Percentiles rank a stretch among this genome's conserved stretches.
phyloP scores from a whole-genome alignment of 2,113 vertebrate species.

The Rhinogobius similis region DNA sequence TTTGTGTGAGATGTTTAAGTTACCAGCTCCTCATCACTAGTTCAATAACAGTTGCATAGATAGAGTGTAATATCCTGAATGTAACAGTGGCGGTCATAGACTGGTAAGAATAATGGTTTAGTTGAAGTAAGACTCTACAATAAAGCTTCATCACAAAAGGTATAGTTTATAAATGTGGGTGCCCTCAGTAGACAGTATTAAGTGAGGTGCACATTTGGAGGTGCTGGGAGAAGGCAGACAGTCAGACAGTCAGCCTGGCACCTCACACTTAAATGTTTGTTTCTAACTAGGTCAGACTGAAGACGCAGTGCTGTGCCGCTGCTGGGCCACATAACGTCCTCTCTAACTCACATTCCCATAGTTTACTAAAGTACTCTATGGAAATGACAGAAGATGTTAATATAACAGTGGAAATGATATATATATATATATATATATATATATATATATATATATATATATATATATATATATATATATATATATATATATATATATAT shows the following conservation, averaged over 20 bases:
- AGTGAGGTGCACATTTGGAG: not conserved
- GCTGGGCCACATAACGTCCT: conserved; percentile 28
- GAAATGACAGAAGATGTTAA: conserved; percentile 20
- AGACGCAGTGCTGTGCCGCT: conserved; percentile 34
- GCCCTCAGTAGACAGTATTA: not conserved
- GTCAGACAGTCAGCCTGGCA: conserved; percentile 28
- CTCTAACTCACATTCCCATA: not conserved
- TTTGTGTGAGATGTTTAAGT: not conserved
- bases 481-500: too few species aligned
- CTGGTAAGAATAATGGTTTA: not conserved
- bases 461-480: too few species aligned
- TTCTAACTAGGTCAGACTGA: conserved; percentile 59
- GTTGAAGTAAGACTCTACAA: not conserved
- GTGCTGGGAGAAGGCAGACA: conserved; percentile 9
- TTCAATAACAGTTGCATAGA: not conserved
- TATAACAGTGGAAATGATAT: not conserved
- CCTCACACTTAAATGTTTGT: conserved; percentile 41
- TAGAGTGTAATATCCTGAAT: not conserved
- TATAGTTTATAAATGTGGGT: not conserved
- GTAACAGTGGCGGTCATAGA: not conserved
- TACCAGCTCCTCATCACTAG: not conserved
- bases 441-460: too few species aligned
- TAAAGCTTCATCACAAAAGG: not conserved
- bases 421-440: too few species aligned
- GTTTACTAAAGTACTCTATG: not conserved